phyloP scores from a whole-genome alignment of 1,140 invertebrate genomes.

The Hestina assimilis region DNA sequence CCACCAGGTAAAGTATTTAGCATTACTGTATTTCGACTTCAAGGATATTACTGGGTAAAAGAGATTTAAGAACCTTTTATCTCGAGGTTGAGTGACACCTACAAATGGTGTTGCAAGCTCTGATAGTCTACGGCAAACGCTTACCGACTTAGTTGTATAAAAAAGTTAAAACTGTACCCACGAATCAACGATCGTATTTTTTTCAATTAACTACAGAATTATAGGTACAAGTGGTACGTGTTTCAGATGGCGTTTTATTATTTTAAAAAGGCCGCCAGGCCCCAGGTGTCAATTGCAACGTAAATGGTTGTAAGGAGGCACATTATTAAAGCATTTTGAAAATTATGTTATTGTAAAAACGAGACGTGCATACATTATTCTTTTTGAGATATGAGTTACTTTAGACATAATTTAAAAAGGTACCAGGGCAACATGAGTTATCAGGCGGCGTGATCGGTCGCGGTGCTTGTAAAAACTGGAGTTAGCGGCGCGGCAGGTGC shows the following conservation, averaged over 20 bases:
- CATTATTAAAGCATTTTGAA: constrained; percentile 11
- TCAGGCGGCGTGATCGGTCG: constrained; percentile 34
- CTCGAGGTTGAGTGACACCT: too few relatives aligned
- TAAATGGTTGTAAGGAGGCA: constrained; percentile 13
- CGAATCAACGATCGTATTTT: neutral
- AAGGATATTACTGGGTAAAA: too few relatives aligned
- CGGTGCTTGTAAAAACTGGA: constrained; percentile 46
- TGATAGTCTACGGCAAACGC: too few relatives aligned
- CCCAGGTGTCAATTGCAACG: constrained; percentile 22
- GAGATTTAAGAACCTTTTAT: too few relatives aligned
- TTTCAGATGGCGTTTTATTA: constrained; percentile 10
- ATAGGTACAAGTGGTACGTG: constrained; percentile 6
- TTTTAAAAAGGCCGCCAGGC: constrained; percentile 12
- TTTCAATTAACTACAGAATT: constrained; percentile 30
- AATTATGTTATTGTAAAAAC: constrained; percentile 43
- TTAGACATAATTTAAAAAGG: constrained; percentile 39
- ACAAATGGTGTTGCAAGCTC: too few relatives aligned
- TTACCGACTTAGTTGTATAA: too few relatives aligned
- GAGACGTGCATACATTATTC: constrained; percentile 26
- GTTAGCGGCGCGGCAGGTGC: constrained; percentile 51
- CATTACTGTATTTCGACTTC: too few relatives aligned
- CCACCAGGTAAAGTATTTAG: too few relatives aligned
- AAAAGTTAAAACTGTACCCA: neutral
- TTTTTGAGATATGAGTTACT: constrained; percentile 24
- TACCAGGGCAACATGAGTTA: constrained; percentile 50